Conservation (phyloP, 2,113 vertebrate species). For the Procapra przewalskii region DNA sequence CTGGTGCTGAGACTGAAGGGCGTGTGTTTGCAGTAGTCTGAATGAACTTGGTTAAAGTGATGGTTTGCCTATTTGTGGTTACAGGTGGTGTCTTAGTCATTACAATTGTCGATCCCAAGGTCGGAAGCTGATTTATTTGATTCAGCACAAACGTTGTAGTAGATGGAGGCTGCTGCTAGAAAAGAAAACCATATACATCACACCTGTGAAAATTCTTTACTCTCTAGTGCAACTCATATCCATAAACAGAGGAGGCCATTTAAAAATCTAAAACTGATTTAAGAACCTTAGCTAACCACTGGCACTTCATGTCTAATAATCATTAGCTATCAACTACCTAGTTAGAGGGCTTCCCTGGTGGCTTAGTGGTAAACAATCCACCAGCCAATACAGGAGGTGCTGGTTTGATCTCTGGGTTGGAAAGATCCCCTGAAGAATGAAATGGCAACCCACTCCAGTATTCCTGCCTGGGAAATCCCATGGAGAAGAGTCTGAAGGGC, state of each 20-base stretch:
- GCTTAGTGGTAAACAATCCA: not conserved
- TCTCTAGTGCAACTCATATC: not conserved
- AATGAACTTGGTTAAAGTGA: conserved; percentile 96
- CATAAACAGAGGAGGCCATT: not conserved
- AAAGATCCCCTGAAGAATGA: not conserved
- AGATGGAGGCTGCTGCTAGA: conserved; percentile 90
- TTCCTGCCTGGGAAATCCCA: not conserved
- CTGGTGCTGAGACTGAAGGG: conserved; percentile 80
- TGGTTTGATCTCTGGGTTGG: not conserved
- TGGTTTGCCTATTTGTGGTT: conserved; percentile 91
- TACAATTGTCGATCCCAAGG: conserved; percentile 89
- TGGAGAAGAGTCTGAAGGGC: not conserved
- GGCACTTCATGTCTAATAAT: not conserved
- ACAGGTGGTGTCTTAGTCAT: conserved; percentile 92
- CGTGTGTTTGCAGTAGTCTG: conserved; percentile 87
- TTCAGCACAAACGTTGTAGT: conserved; percentile 99
- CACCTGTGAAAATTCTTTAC: not conserved
- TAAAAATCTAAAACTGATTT: not conserved
- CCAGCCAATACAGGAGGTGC: not conserved
- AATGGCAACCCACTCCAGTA: not conserved
- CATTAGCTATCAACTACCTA: not conserved
- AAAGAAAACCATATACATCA: conserved; percentile 28
- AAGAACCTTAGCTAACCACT: not conserved
- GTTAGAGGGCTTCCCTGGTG: not conserved
- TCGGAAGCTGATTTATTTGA: conserved; percentile 98